phyloP scores from a whole-genome alignment of 2,888 invertebrate species.

The Metellina segmentata region DNA sequence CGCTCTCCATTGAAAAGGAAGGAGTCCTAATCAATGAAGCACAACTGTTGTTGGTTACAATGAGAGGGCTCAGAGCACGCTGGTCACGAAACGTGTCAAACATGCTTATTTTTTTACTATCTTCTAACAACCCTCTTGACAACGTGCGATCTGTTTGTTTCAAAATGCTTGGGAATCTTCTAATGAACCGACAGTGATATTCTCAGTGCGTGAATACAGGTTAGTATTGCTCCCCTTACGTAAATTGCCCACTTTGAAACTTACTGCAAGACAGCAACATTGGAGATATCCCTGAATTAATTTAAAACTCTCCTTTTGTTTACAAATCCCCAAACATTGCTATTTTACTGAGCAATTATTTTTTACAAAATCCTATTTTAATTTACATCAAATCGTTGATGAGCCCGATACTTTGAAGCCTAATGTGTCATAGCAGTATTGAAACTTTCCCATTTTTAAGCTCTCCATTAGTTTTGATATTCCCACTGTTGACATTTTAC shows the following conservation, averaged over 20 bases:
- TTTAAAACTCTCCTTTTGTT: no score
- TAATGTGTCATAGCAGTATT: no score
- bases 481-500: no score
- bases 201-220: not conserved
- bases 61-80: not conserved
- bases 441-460: no score
- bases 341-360: no score
- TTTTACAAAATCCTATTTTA: no score
- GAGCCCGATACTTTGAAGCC: no score
- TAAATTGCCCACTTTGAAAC: not conserved
- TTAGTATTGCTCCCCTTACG: not conserved
- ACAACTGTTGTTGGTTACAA: not conserved
- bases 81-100: not conserved
- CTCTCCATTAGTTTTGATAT: no score
- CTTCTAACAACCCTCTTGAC: constrained; percentile 11
- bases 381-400: no score
- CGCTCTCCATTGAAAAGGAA: not conserved
- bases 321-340: no score
- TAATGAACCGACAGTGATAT: not conserved
- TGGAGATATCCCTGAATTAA: no score
- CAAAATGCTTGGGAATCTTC: constrained; percentile 22
- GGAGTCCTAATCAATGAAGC: not conserved
- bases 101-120: constrained; percentile 9
- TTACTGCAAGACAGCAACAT: no score
- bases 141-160: constrained; percentile 49